phyloP scores from a whole-genome alignment of 2,113 vertebrate genomes.

The Trematomus loennbergii region DNA sequence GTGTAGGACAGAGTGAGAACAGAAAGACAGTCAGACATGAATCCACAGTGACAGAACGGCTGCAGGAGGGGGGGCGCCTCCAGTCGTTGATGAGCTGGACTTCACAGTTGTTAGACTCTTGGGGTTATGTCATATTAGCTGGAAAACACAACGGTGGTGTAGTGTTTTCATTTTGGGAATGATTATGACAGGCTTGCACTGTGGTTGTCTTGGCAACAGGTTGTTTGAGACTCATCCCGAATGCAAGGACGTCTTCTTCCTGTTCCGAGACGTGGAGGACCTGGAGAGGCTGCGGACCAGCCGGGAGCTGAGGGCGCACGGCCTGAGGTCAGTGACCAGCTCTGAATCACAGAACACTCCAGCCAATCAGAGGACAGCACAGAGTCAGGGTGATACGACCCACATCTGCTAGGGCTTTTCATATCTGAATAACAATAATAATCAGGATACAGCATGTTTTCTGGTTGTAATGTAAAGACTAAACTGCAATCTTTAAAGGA shows the following conservation, averaged over 20 bases:
- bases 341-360: neutral
- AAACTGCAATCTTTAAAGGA: too few species aligned
- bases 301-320: constrained; percentile 83
- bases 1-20: constrained; percentile 10
- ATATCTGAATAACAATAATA: too few species aligned
- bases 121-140: constrained; percentile 18
- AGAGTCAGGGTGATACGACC: too few species aligned
- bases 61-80: constrained; percentile 7
- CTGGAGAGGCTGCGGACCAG: constrained; percentile 82
- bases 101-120: constrained; percentile 6
- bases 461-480: too few species aligned
- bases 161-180: constrained; percentile 32
- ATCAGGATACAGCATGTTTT: too few species aligned
- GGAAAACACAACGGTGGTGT: neutral
- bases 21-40: constrained; percentile 42
- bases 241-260: constrained; percentile 88
- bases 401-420: too few species aligned
- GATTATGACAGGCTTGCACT: constrained; percentile 40
- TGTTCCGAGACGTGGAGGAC: constrained; percentile 86
- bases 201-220: constrained; percentile 79
- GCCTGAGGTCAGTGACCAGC: constrained; percentile 79
- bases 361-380: constrained; percentile 5
- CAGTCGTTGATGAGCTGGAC: constrained; percentile 15
- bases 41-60: constrained; percentile 30
- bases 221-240: constrained; percentile 88